phyloP scores from a whole-genome alignment of 2,888 invertebrate species.

The Plagiodera versicolora region DNA sequence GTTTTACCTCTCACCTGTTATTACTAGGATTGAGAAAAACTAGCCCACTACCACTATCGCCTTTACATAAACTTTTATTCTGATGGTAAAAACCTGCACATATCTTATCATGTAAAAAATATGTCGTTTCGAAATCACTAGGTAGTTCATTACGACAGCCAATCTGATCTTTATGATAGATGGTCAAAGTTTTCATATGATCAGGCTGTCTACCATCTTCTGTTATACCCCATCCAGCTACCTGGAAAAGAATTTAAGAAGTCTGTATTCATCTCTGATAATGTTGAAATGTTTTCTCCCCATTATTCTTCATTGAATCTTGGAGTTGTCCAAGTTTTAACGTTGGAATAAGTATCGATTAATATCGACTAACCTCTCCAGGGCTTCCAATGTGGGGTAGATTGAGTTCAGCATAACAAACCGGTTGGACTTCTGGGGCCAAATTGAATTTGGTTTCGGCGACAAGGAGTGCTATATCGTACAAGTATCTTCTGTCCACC shows the following conservation, averaged over 20 bases:
- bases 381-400: constrained; percentile 15
- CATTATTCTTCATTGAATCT: no score
- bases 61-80: constrained; percentile 28
- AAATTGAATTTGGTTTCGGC: constrained; percentile 17
- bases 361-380: constrained; percentile 29
- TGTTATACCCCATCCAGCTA: constrained; percentile 29
- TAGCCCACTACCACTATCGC: constrained; percentile 31
- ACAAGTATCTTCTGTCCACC: constrained; percentile 23
- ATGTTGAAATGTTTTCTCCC: no score
- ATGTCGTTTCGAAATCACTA: constrained; percentile 24
- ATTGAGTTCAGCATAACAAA: constrained; percentile 26
- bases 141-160: constrained; percentile 28
- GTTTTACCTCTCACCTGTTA: constrained; percentile 13
- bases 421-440: constrained; percentile 25
- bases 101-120: constrained; percentile 29
- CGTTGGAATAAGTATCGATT: no score
- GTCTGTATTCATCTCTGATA: neutral
- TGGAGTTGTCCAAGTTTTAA: no score
- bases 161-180: constrained; percentile 27
- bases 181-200: constrained; percentile 20
- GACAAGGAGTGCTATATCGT: constrained; percentile 28
- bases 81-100: constrained; percentile 25
- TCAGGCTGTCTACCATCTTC: constrained; percentile 24
- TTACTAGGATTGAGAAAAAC: constrained; percentile 27
- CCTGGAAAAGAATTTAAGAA: constrained; percentile 13